phyloP scores from a whole-genome alignment of 1,140 invertebrate species.

The Papilio glaucus region DNA sequence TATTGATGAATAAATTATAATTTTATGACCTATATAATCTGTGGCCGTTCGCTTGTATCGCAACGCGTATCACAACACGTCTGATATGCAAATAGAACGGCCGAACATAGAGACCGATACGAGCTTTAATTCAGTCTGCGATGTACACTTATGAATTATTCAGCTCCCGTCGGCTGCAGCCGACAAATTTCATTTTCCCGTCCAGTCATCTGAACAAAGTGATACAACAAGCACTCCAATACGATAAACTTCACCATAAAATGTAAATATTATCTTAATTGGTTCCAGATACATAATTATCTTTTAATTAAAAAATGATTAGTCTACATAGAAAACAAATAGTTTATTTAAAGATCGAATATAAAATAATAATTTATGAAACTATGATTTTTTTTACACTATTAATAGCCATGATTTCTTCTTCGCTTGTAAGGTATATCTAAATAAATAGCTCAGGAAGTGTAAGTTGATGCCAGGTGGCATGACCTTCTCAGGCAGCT shows the following conservation, averaged over 20 bases:
- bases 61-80: conserved; percentile 53
- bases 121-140: conserved; percentile 63
- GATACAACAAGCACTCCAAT: background rate
- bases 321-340: background rate
- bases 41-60: conserved; percentile 9
- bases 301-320: background rate
- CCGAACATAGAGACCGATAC: conserved; percentile 56
- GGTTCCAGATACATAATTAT: background rate
- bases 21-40: conserved; percentile 22
- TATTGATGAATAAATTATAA: too few relatives aligned
- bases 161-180: conserved; percentile 51
- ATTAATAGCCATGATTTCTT: too few relatives aligned
- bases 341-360: too few relatives aligned
- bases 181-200: conserved; percentile 51
- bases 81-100: conserved; percentile 67
- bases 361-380: too few relatives aligned
- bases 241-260: background rate
- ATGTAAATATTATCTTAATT: background rate
- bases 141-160: conserved; percentile 65
- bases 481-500: too few relatives aligned
- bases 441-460: too few relatives aligned
- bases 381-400: too few relatives aligned
- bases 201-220: conserved; percentile 8
- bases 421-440: too few relatives aligned
- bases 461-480: too few relatives aligned